Conservation (phyloP, 1,140 invertebrate genomes). For the Harpegnathos saltator region DNA sequence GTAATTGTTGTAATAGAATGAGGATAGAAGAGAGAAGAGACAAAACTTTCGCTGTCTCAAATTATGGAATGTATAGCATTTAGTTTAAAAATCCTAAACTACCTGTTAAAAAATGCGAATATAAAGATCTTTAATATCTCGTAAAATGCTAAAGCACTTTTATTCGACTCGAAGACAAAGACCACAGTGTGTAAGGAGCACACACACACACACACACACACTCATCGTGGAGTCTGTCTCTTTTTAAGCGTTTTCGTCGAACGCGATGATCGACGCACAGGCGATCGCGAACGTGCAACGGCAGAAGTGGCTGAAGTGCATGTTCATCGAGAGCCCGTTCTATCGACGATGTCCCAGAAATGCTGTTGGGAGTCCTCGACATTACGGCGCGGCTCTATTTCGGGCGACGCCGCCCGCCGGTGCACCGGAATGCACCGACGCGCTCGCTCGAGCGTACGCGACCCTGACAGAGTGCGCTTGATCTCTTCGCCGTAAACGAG, state of each 20-base stretch:
- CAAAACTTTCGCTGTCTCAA: too few species aligned
- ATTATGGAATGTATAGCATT: too few species aligned
- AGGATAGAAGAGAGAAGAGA: too few species aligned
- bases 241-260: not conserved
- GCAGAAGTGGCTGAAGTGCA: slow-evolving; percentile 19
- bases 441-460: slow-evolving; percentile 57
- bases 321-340: slow-evolving; percentile 43
- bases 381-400: slow-evolving; percentile 71
- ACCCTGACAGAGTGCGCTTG: slow-evolving; percentile 76
- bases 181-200: not conserved
- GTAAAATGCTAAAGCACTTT: not conserved
- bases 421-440: slow-evolving; percentile 67
- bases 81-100: too few species aligned
- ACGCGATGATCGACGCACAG: not conserved
- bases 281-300: slow-evolving; percentile 19
- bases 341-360: slow-evolving; percentile 73
- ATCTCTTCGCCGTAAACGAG: slow-evolving; percentile 74
- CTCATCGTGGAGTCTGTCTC: not conserved
- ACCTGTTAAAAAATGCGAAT: not conserved
- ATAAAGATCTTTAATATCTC: not conserved
- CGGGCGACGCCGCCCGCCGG: slow-evolving; percentile 54
- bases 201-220: not conserved
- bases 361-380: slow-evolving; percentile 65
- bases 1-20: too few species aligned
- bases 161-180: not conserved